Evolutionary conservation across 2,797 vertebrate genomes (phyloP).

Genomic region (Cyclura pinguis): DNA sequence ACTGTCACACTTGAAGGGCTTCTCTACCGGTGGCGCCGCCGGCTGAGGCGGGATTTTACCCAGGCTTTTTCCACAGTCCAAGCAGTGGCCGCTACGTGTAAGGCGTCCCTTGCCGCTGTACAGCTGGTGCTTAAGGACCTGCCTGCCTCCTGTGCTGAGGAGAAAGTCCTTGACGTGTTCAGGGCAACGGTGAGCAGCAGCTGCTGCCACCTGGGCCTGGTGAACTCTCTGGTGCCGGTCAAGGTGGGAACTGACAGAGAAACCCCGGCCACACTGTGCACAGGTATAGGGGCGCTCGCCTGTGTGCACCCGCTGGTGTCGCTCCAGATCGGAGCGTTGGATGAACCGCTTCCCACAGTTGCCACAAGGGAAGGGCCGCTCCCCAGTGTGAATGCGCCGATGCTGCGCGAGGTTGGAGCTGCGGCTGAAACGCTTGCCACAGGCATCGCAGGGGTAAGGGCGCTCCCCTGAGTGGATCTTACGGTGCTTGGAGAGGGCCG

Average conservation of each 20-base stretch:
- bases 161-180: slow-evolving; percentile 71
- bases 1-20: slow-evolving; percentile 54
- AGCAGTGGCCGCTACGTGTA: slow-evolving; percentile 17
- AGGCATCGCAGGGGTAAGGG: slow-evolving; percentile 50
- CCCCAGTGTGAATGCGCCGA: slow-evolving; percentile 61
- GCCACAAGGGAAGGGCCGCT: slow-evolving; percentile 30
- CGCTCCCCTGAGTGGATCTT: slow-evolving; percentile 37
- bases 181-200: slow-evolving; percentile 3
- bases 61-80: slow-evolving; percentile 44
- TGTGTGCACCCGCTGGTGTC: slow-evolving; percentile 54
- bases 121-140: slow-evolving; percentile 57
- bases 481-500: slow-evolving; percentile 40
- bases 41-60: neutral
- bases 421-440: slow-evolving; percentile 65
- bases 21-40: fast-evolving
- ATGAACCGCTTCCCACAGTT: slow-evolving; percentile 60
- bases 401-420: slow-evolving; percentile 65
- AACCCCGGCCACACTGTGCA: slow-evolving; percentile 47
- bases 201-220: neutral
- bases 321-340: slow-evolving; percentile 53
- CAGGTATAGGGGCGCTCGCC: slow-evolving; percentile 54
- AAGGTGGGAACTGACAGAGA: slow-evolving; percentile 56
- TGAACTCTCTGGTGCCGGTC: slow-evolving; percentile 61
- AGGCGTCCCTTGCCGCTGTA: slow-evolving; percentile 15
- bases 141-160: slow-evolving; percentile 48